Evolutionary conservation across 2,113 vertebrate species (phyloP), one percentile per base, ranked within the genome.

Genomic region (Porphyrio hochstetteri): DNA sequence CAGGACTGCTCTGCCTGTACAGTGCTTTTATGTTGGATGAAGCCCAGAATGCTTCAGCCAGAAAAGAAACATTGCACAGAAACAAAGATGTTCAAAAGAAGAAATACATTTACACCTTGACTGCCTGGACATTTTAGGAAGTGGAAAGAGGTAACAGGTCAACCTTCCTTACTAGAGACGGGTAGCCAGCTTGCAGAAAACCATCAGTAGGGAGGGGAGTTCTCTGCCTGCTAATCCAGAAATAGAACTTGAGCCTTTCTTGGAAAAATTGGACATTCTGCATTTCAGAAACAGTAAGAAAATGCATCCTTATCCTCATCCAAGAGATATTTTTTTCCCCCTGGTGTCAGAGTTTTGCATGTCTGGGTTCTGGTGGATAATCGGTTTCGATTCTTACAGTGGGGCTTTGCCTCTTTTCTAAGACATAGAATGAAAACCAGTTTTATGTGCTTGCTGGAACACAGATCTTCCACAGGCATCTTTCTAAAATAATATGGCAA

Each of bases 271-370:
- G 19, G 31, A 20, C 31, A 56, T 16, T 80, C 52, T 36, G 12
- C 56, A 56, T 64, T 86, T 91, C 64, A 84, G 68, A 86, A 88
- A 6, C 17, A 83, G 0, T 15, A 82, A 78, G 77, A 90, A 90
- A 83, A 67, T 20, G 8, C 20, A 81, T 57, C n/a, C n/a, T n/a
- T n/a, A n/a, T n/a, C 18, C 6, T 78, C 31, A 19, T 31, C 2
- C 8, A 46, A 42, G 33, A 29, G 44, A 46, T 9, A 5, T 2
- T 27, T 18, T 17, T 17, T 48, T 8, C 3, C 7, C 2, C 2
- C 6, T 19, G 44, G 44, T 46, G 44, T 46, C 44, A 46, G 17
- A 46, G 44, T 46, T 46, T 46, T 46, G 17, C 44, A 46, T 19
- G 17, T 17, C 17, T 46, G 44, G 44, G 44, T 46, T 46, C 44